Conservation (phyloP, 2,113 vertebrate genomes). For the human region GRCh38 chr3:78082001-78082500, state of each 20-base stretch:
- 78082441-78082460: conserved; percentile 67
- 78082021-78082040: neutral
- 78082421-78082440: conserved; percentile 72
- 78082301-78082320: conserved; percentile 64
- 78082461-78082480: conserved; percentile 71
- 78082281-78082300: conserved; percentile 59
- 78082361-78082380: conserved; percentile 80
- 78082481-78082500: conserved; percentile 70
- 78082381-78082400: conserved; percentile 87
- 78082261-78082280: conserved; percentile 74
- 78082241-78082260: conserved; percentile 71
- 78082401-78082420: conserved; percentile 91
- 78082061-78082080: neutral
- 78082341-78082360: conserved; percentile 82
- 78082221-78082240: conserved; percentile 44
- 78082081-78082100: neutral
- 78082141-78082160: neutral
- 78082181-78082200: neutral
- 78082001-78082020: neutral
- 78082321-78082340: conserved; percentile 80
- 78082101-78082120: neutral
- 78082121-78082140: neutral
- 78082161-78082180: neutral
- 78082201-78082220: conserved; percentile 23
- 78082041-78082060: neutral